Base-by-base conservation (phyloP, 2,113 vertebrate species). In the Ctenodactylus gundi region DNA sequence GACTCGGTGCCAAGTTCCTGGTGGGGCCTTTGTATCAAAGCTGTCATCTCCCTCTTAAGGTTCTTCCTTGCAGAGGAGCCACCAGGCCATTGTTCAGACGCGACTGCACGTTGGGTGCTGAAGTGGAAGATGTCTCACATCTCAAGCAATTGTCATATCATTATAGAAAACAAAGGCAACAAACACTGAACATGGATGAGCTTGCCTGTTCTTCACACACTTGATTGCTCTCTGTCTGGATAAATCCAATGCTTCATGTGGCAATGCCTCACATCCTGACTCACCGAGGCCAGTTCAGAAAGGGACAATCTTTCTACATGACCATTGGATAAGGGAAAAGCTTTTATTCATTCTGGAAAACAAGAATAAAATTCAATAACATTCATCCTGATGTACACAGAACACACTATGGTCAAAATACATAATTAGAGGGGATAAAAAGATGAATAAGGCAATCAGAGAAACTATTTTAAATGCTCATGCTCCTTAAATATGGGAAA, bases 401-500 rank as follows among this genome's bases (percentile, higher is more conserved):
- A 67, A 18, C 7, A 58, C 1, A 65, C 29, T 51, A 6, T n/a
- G 11, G 62, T 78, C n/a, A 67, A 94, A 92, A 85, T 78, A 78
- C 1, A 44, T 46, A 88, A 55, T 70, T 85, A 64, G 67, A 15
- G 29, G 6, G 41, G 83, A 81, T 27, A 72, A 91, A 76, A 70
- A 51, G 31, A 44, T 34, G 34, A 70, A 64, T 62, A 15, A 57
- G 85, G 36, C 0, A 76, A 87, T 11, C 73, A 81, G 36, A 36
- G 36, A 60, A 46, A 76, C 6, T 4, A 36, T 53, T 39, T 1
- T 80, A n/a, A n/a, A n/a, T n/a, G n/a, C n/a, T n/a, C n/a, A n/a
- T n/a, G n/a, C n/a, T 95, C 8, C 7, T 84, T 75, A 80, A 81
- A 65, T 78, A 36, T n/a, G n/a, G 84, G 15, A 92, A 75, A 87